Conservation (phyloP, 2,797 vertebrate genomes). For the Artibeus jamaicensis region DNA sequence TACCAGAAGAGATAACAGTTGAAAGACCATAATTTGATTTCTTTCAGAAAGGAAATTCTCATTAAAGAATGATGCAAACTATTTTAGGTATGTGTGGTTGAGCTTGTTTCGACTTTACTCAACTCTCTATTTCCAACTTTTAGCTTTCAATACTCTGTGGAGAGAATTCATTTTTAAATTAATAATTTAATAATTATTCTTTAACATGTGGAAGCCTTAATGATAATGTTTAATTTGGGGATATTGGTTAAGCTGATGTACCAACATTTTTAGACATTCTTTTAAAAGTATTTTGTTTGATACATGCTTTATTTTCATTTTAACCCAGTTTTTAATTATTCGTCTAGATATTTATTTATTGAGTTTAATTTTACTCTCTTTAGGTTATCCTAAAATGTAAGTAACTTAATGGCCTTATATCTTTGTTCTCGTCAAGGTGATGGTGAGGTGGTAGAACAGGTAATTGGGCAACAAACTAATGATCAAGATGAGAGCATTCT, state of each 20-base stretch:
- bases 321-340: background rate
- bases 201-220: background rate
- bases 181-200: slow-evolving; percentile 1
- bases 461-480: slow-evolving; percentile 94
- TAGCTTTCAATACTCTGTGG: background rate
- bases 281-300: slow-evolving; percentile 7
- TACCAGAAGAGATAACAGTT: slow-evolving; percentile 18
- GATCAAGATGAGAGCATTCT: slow-evolving; percentile 91
- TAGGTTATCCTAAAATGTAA: background rate
- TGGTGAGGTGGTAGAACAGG: slow-evolving; percentile 97
- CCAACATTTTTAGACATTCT: background rate
- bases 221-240: background rate
- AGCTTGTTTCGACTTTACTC: slow-evolving; percentile 20
- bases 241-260: background rate
- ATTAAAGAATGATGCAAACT: slow-evolving; percentile 15
- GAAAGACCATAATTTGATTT: slow-evolving; percentile 39
- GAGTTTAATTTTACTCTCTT: background rate
- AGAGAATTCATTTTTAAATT: slow-evolving; percentile 9
- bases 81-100: slow-evolving; percentile 16
- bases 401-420: slow-evolving; percentile 10
- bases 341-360: background rate
- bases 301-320: slow-evolving; percentile 34
- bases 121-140: background rate
- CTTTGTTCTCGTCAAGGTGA: slow-evolving; percentile 87
- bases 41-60: slow-evolving; percentile 40